Percentiles rank a stretch among this genome's conserved stretches.
phyloP scores from a whole-genome alignment of 2,888 invertebrate genomes.

The Morpho deidamia region DNA sequence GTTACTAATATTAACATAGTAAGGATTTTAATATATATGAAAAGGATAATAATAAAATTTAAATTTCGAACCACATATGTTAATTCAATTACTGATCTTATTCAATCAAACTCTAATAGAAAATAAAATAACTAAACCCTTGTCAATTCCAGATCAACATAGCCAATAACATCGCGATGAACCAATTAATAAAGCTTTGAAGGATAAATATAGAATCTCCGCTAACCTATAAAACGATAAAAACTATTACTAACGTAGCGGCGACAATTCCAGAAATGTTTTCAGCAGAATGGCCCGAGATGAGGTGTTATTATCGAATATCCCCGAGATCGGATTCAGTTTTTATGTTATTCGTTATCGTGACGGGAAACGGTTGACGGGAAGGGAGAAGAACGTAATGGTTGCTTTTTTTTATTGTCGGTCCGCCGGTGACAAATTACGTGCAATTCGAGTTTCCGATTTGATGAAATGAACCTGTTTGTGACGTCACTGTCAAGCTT shows the following conservation, averaged over 20 bases:
- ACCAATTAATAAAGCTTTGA: neutral
- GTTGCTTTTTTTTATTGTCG: slow-evolving; percentile 24
- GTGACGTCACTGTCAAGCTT: slow-evolving; percentile 3
- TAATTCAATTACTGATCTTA: no score
- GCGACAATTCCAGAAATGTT: slow-evolving; percentile 19
- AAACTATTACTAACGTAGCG: slow-evolving; percentile 2
- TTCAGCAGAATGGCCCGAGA: slow-evolving; percentile 14
- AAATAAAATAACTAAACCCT: no score
- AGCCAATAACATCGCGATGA: neutral
- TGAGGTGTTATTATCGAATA: slow-evolving; percentile 24
- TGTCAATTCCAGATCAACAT: no score
- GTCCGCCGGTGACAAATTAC: slow-evolving; percentile 25
- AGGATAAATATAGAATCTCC: slow-evolving; percentile 18
- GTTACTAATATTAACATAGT: no score
- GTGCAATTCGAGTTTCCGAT: slow-evolving; percentile 23
- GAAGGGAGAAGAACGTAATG: slow-evolving; percentile 29
- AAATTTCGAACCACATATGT: no score
- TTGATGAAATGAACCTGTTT: slow-evolving; percentile 11
- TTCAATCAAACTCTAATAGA: no score
- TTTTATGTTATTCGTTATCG: slow-evolving; percentile 26
- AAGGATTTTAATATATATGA: no score
- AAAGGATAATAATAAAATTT: no score
- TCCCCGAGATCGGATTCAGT: slow-evolving; percentile 25
- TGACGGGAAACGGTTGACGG: slow-evolving; percentile 29
- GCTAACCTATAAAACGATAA: slow-evolving; percentile 11